Percentiles rank a stretch among this genome's conserved stretches.
These are phyloP conservation scores for Sinocyclocheilus grahami DNA, from an alignment of 2,113 vertebrate species.

Conservation along the genomic window DNA sequence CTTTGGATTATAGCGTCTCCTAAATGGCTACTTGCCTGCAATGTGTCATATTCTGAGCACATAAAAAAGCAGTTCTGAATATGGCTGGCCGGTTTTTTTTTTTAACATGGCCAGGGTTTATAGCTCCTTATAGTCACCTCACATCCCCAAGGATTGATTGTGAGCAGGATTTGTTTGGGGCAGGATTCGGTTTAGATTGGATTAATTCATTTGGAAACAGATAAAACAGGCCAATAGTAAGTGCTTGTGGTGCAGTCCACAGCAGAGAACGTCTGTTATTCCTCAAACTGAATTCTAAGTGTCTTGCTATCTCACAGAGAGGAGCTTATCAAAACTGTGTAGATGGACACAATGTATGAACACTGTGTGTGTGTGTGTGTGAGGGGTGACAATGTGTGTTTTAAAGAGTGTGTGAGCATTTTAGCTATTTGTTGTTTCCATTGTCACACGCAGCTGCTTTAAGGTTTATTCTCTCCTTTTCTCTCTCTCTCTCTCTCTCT, in stretches of 20 bases:
- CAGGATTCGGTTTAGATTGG: constrained; percentile 30
- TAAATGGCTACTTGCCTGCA: not conserved
- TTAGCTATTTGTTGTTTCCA: constrained; percentile 9
- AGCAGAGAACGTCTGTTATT: constrained; percentile 8
- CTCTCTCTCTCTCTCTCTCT: constrained; percentile 52
- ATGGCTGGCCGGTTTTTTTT: not conserved
- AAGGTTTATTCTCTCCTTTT: constrained; percentile 64
- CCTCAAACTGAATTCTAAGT: constrained; percentile 25
- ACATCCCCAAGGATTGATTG: constrained; percentile 5
- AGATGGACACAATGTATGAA: constrained; percentile 14
- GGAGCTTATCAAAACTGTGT: constrained; percentile 38
- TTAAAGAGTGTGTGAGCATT: constrained; percentile 8
- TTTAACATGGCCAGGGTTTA: not conserved
- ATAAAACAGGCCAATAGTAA: constrained; percentile 32
- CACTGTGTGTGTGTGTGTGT: constrained; percentile 55
- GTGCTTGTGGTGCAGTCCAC: constrained; percentile 1
- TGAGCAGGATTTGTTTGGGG: constrained; percentile 21
- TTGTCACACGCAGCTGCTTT: constrained; percentile 78
- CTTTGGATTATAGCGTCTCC: not conserved
- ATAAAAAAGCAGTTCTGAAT: not conserved
- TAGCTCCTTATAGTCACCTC: constrained; percentile 8
- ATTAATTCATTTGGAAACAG: constrained; percentile 33
- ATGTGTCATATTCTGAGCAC: not conserved
- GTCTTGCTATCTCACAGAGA: constrained; percentile 26
- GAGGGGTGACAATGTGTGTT: constrained; percentile 9